Conservation (phyloP, 2,797 vertebrate genomes). For the Rhodeus uyekii region DNA sequence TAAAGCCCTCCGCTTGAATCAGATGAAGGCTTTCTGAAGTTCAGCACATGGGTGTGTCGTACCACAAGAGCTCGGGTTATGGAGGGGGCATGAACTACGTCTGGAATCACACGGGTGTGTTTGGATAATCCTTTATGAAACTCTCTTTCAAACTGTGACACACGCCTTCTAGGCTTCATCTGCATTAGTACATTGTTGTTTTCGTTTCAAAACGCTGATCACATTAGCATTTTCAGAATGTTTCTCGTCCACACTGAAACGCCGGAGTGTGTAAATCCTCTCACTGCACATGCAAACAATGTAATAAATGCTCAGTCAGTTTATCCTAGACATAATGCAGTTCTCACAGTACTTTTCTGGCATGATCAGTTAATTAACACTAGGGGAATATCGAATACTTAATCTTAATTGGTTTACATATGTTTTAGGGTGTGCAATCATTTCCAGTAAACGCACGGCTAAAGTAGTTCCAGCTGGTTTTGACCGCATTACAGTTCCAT, state of each 20-base stretch:
- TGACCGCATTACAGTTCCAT: too few relatives aligned
- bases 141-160: background rate
- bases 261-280: background rate
- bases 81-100: conserved; percentile 20
- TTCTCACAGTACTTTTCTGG: too few relatives aligned
- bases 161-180: background rate
- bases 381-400: too few relatives aligned
- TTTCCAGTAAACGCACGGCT: too few relatives aligned
- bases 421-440: too few relatives aligned
- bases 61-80: conserved; percentile 23
- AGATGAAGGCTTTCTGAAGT: conserved; percentile 1
- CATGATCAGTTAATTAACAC: too few relatives aligned
- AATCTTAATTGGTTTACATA: too few relatives aligned
- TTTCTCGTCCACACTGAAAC: background rate
- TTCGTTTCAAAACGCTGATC: background rate
- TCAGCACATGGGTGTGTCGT: conserved; percentile 22
- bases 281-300: background rate
- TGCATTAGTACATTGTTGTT: background rate
- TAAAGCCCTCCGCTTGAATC: conserved; percentile 8
- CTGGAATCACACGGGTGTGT: conserved; percentile 13
- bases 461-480: too few relatives aligned
- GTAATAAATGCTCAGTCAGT: too few relatives aligned
- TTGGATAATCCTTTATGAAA: conserved; percentile 13
- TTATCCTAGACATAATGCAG: too few relatives aligned
- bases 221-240: background rate